Conservation (phyloP, 2,888 invertebrate species). For the Amiota minor region DNA sequence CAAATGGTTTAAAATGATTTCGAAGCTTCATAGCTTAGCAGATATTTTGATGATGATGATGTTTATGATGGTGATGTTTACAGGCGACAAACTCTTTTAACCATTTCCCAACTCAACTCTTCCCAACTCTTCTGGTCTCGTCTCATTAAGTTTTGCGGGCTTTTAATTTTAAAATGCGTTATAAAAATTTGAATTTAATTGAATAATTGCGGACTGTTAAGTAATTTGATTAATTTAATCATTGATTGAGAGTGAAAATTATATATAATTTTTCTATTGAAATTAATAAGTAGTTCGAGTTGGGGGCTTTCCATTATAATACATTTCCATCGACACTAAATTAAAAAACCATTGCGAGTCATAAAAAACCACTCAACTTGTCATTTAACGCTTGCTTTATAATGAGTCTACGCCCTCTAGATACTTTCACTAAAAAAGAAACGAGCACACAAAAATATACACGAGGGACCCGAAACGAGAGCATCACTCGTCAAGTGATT, state of each 20-base stretch:
- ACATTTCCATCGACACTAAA: conserved; percentile 63
- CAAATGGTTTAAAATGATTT: too few relatives aligned
- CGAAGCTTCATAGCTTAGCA: too few relatives aligned
- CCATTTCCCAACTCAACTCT: too few relatives aligned
- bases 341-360: conserved; percentile 66
- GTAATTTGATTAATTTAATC: conserved; percentile 19
- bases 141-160: too few relatives aligned
- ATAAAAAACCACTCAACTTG: conserved; percentile 68
- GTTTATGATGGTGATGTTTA: too few relatives aligned
- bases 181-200: neutral
- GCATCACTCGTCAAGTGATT: conserved; percentile 21
- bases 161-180: too few relatives aligned
- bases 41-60: too few relatives aligned
- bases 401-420: conserved; percentile 13
- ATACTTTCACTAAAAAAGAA: conserved; percentile 11
- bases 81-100: too few relatives aligned
- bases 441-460: conserved; percentile 1
- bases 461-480: neutral
- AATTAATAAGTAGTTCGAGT: neutral
- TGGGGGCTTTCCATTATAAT: neutral
- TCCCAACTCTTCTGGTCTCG: too few relatives aligned
- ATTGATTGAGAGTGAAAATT: neutral
- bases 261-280: neutral
- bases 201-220: conserved; percentile 19
- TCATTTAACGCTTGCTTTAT: conserved; percentile 58